phyloP scores from a whole-genome alignment of 1,140 invertebrate species.

The Ostrea edulis region DNA sequence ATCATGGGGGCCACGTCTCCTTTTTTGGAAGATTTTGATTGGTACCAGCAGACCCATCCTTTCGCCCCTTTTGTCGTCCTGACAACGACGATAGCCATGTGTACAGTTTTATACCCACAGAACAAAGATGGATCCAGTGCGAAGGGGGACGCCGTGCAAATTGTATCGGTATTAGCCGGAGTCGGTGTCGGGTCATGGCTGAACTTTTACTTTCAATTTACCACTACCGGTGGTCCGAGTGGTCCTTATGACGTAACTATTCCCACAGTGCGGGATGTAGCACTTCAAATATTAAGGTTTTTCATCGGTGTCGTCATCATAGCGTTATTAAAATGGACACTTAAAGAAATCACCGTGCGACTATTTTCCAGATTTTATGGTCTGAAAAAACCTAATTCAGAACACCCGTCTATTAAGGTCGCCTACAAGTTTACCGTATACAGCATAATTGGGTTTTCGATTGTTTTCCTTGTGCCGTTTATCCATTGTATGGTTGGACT shows the following conservation, averaged over 20 bases:
- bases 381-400: slow-evolving; percentile 79
- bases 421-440: slow-evolving; percentile 87
- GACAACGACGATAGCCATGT: slow-evolving; percentile 85
- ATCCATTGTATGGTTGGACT: slow-evolving; percentile 88
- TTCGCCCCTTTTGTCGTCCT: slow-evolving; percentile 86
- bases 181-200: slow-evolving; percentile 90
- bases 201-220: slow-evolving; percentile 88
- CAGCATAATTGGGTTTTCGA: slow-evolving; percentile 81
- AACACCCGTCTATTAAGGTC: slow-evolving; percentile 84
- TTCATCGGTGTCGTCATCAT: slow-evolving; percentile 88
- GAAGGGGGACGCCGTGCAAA: slow-evolving; percentile 92
- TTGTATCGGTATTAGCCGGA: slow-evolving; percentile 87
- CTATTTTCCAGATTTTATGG: slow-evolving; percentile 85
- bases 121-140: slow-evolving; percentile 71
- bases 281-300: slow-evolving; percentile 86
- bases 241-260: slow-evolving; percentile 84
- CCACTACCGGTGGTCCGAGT: slow-evolving; percentile 80
- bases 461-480: slow-evolving; percentile 87
- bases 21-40: slow-evolving; percentile 86
- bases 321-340: slow-evolving; percentile 84
- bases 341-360: slow-evolving; percentile 86
- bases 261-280: slow-evolving; percentile 87
- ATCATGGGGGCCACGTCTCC: slow-evolving; percentile 88
- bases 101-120: slow-evolving; percentile 85
- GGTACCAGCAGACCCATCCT: slow-evolving; percentile 85